Base-by-base conservation (phyloP, 2,113 vertebrate species). In the Lynx canadensis region DNA sequence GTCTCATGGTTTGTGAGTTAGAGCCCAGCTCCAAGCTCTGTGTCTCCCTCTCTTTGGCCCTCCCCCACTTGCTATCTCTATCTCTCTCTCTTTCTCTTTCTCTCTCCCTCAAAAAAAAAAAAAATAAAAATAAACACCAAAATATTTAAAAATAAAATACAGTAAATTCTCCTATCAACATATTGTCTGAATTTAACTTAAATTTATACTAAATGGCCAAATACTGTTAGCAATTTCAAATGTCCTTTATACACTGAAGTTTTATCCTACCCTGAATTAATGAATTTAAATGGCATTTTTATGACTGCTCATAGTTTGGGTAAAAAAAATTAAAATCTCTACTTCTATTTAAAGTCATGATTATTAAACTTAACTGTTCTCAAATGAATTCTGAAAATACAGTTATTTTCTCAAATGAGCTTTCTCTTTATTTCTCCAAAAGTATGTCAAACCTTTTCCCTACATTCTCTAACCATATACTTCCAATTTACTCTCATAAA, bases 311-410 rank as follows among this genome's bases (percentile, higher is more conserved):
- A 92, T 15, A 41, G 52, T 66, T 10, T 68, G 5, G 29, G 63
- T 41, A 68, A 91, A 93, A 93, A 96, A 73, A 91, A 93, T 65
- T 83, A 31, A 79, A 14, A 69, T 73, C 11, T 50, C 12, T 84
- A n/a, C 18, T 27, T 87, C n/a, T 52, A 71, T 10, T 45, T 78
- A 48, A 92, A 89, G 76, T 80, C 60, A 66, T 96, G 63, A 89
- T 71, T 83, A 94, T 84, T 88, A 89, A 88, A 84, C 18, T 78
- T 69, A 65, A 83, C 7, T 71, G 5, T 3, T n/a, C 12, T 65
- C 48, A 63, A 55, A 50, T 81, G 33, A 97, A 52, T 80, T 96
- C 25, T 60, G 12, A 55, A 89, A 92, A 73, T n/a, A 18, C 4
- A 48, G 15, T 89, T 38, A 45, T 86, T 52, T 92, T 89, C 69